phyloP scores from a whole-genome alignment of 2,888 invertebrate species.

The Pristionchus fissidentatus region DNA sequence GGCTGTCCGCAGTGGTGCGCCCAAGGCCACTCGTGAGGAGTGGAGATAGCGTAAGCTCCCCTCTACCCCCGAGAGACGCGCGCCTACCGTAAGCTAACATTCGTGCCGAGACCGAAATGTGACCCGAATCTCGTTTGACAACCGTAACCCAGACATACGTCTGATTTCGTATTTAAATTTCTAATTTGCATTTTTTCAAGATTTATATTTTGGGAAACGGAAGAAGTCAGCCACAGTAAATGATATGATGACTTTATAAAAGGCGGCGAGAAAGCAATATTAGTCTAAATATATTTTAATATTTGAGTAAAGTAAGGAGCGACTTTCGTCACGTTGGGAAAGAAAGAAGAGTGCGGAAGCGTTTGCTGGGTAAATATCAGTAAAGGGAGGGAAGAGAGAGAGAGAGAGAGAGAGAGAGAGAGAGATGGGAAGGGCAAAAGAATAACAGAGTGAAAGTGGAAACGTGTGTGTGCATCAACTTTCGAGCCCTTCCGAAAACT shows the following conservation, averaged over 20 bases:
- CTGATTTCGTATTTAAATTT: no score
- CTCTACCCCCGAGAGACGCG: background rate
- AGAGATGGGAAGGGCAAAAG: background rate
- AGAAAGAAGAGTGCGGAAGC: background rate
- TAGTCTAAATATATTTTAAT: background rate
- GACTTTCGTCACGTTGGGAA: constrained; percentile 22
- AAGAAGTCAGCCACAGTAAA: background rate
- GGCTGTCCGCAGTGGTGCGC: background rate
- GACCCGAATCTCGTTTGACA: background rate
- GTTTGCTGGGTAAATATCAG: background rate
- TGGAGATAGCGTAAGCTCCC: background rate
- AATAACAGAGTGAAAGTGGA: background rate
- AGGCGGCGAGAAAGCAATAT: background rate
- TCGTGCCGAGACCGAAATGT: background rate
- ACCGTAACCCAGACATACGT: background rate
- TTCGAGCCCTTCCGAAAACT: no score
- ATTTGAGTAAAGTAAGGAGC: background rate
- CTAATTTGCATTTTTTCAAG: no score
- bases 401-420: no score
- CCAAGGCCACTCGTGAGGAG: background rate
- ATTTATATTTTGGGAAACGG: no score
- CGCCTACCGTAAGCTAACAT: background rate
- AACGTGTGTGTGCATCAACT: background rate
- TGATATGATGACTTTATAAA: constrained; percentile 7
- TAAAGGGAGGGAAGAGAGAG: background rate